phyloP scores from a whole-genome alignment of 2,113 vertebrate species.

The Tenrec ecaudatus region DNA sequence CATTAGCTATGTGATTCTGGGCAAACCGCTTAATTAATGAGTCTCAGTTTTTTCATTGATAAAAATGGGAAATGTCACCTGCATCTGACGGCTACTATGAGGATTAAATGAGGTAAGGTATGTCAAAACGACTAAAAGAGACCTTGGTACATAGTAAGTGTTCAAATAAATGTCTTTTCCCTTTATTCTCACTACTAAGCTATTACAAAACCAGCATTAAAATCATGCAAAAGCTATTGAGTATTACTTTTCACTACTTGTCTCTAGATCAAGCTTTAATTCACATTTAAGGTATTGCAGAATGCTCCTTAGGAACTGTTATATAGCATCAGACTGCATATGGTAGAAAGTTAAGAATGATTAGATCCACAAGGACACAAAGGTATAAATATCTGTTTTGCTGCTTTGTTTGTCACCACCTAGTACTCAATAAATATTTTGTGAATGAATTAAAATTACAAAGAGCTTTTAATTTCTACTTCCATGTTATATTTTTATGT shows the following conservation, averaged over 20 bases:
- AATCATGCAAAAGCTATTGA: slow-evolving; percentile 47
- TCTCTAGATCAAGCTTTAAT: slow-evolving; percentile 12
- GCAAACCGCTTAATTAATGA: slow-evolving; percentile 41
- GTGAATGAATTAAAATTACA: slow-evolving; percentile 15
- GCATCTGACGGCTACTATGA: not conserved
- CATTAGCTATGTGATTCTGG: slow-evolving; percentile 30
- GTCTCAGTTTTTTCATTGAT: slow-evolving; percentile 32
- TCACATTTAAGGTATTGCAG: slow-evolving; percentile 35
- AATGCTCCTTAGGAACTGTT: slow-evolving; percentile 1
- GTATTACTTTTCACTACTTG: not conserved
- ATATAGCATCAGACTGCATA: slow-evolving; percentile 45
- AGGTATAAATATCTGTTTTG: slow-evolving; percentile 50
- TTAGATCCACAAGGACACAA: slow-evolving; percentile 17
- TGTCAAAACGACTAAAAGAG: slow-evolving; percentile 52
- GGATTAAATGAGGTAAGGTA: slow-evolving; percentile 47
- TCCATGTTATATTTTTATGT: slow-evolving; percentile 52
- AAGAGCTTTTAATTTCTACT: slow-evolving; percentile 60
- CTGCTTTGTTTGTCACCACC: slow-evolving; percentile 18
- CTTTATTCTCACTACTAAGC: not conserved
- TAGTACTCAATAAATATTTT: slow-evolving; percentile 32
- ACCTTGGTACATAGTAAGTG: not conserved
- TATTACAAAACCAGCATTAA: slow-evolving; percentile 40
- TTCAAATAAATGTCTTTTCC: slow-evolving; percentile 54
- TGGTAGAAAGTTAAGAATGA: slow-evolving; percentile 18
- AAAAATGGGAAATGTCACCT: slow-evolving; percentile 48